Base-by-base conservation (phyloP, 2,888 invertebrate genomes). In the Stenurella melanura region DNA sequence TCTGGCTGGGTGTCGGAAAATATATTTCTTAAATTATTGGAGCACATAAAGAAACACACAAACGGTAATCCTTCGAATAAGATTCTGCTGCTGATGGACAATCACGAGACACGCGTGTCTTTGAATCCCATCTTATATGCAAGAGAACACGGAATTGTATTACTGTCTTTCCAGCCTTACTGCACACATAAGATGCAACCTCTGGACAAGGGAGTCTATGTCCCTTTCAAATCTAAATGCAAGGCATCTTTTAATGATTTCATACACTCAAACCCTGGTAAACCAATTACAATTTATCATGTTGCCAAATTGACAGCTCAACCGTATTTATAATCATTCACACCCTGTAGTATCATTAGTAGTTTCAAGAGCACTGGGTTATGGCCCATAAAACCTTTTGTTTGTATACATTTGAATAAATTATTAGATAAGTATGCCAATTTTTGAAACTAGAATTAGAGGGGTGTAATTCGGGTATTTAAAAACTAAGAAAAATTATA, bases 131-230 rank as follows among this genome's bases (percentile, higher is more conserved):
- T 78, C 54, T 30, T 17, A 38, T 82, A 83, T 83, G 81, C 83
- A 34, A 84, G 84, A 80, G 85, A 85, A 58, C 82, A 87, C 80
- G 87, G 87, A 6, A 83, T 80, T 58, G 68, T 86, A 19, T 58
- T 87, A 68, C 72, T 87, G 30, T 85, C 87, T 12, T 85, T 89
- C 71, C 87, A 87, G 19, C 87, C 87, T 9, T 87, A 88, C 71
- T 84, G 83, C 78, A 73, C 50, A 4, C 78, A 80, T 60, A 30
- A 66, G 69, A 68, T 88, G 34, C 87, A 89, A 79, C 87, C 87
- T 17, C 63, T 81, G 17, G 78, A 80, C 72, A 68, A 72, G 18
- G 42, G 57, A 15, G 69, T 81, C 21, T 56, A n/a, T 56, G 80
- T 87, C 30, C 81, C 80, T 19, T 85, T 88, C 69, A 88, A 88